Conservation (phyloP, 2,888 invertebrate genomes). For the Geophilus truncorum region DNA sequence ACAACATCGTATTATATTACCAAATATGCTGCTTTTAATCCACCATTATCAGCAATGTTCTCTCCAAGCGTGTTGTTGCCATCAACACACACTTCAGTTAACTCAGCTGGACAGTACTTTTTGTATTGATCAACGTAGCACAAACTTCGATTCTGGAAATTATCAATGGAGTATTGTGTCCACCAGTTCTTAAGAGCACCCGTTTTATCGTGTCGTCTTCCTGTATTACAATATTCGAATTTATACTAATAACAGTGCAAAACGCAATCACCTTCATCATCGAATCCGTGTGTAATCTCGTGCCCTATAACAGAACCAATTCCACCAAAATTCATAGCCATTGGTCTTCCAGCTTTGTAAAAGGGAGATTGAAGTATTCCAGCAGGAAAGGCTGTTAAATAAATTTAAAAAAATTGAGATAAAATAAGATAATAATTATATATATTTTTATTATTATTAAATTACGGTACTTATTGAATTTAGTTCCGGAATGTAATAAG, state of each 20-base stretch:
- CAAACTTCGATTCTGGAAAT: constrained; percentile 52
- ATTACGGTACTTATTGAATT: constrained; percentile 29
- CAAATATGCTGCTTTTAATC: not conserved
- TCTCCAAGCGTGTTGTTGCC: constrained; percentile 17
- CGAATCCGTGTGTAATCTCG: not conserved
- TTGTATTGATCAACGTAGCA: constrained; percentile 43
- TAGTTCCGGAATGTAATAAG: constrained; percentile 6
- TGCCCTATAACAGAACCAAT: not conserved
- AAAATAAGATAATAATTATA: not conserved
- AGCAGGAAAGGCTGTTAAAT: constrained; percentile 43
- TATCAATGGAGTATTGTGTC: constrained; percentile 52
- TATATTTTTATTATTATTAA: not conserved
- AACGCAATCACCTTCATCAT: not conserved
- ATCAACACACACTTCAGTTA: constrained; percentile 40
- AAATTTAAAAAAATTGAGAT: not conserved
- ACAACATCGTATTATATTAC: not conserved
- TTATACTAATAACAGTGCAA: no score
- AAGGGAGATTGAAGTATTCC: constrained; percentile 39
- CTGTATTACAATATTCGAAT: no score
- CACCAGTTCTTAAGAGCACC: constrained; percentile 57
- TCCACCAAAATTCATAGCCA: constrained; percentile 52
- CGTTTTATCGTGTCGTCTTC: constrained; percentile 55
- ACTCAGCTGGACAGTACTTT: not conserved
- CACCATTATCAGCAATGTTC: constrained; percentile 20
- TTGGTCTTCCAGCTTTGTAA: constrained; percentile 37